Percentiles rank a stretch among this genome's conserved stretches.
Conservation (phyloP, 2,888 invertebrate genomes). For the Unio delphinus region DNA sequence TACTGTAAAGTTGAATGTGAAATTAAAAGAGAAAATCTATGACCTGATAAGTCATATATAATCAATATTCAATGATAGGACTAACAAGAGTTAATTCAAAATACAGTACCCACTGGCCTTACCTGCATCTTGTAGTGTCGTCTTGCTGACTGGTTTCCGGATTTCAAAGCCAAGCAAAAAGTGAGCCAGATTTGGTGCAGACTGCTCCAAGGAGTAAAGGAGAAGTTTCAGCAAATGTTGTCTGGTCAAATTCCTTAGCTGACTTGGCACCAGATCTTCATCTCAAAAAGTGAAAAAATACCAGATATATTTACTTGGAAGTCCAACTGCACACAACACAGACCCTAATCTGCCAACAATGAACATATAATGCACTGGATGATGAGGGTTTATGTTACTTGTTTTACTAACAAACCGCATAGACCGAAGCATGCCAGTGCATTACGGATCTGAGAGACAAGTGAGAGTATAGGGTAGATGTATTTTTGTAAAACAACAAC, state of each 20-base stretch:
- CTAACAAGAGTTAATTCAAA: too few species aligned
- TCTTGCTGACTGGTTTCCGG: conserved; percentile 82
- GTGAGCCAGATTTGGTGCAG: conserved; percentile 89
- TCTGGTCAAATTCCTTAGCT: conserved; percentile 67
- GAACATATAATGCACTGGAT: too few species aligned
- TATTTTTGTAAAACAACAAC: too few species aligned
- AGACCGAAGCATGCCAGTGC: too few species aligned
- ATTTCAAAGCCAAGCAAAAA: conserved; percentile 90
- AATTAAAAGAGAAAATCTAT: not conserved
- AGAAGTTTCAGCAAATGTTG: conserved; percentile 79
- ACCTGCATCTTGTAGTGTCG: conserved; percentile 82
- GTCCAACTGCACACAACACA: too few species aligned
- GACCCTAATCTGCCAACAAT: too few species aligned
- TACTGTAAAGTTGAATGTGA: not conserved
- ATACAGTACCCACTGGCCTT: not conserved
- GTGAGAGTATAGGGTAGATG: too few species aligned
- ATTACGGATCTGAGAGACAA: too few species aligned
- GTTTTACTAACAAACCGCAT: too few species aligned
- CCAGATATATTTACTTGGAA: too few species aligned
- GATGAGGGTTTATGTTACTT: too few species aligned
- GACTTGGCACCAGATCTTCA: conserved; percentile 16
- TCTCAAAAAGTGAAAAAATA: not conserved
- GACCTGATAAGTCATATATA: not conserved
- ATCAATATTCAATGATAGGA: too few species aligned
- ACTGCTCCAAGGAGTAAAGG: conserved; percentile 83